Evolutionary conservation across 2,888 invertebrate species (phyloP).

Genomic region (Ophioninae sp.): DNA sequence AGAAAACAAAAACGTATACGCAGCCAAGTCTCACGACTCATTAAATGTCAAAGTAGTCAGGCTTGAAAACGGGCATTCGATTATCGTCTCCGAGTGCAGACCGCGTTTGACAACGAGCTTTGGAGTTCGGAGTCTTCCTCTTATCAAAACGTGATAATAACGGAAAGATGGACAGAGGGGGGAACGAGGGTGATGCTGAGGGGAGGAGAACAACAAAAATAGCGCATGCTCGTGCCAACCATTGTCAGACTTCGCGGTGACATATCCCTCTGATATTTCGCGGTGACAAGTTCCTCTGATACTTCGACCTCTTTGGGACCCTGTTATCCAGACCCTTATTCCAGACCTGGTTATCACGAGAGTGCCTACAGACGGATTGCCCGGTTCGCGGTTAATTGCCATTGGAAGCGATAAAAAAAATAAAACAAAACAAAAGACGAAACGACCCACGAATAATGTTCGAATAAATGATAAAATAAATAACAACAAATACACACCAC

Average conservation of each 20-base stretch:
- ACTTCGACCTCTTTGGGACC: background rate
- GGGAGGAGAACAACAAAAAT: background rate
- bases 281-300: slow-evolving; percentile 8
- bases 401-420: too few relatives aligned
- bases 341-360: slow-evolving; percentile 9
- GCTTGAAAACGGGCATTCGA: slow-evolving; percentile 16
- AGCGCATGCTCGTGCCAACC: background rate
- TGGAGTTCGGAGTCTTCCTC: slow-evolving; percentile 19
- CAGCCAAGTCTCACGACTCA: slow-evolving; percentile 2
- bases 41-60: slow-evolving; percentile 36
- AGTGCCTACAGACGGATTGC: background rate
- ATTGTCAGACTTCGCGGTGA: slow-evolving; percentile 8
- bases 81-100: slow-evolving; percentile 45
- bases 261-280: too few relatives aligned
- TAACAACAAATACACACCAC: too few relatives aligned
- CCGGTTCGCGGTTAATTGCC: background rate
- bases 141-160: slow-evolving; percentile 26
- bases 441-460: too few relatives aligned
- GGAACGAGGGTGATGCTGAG: slow-evolving; percentile 1
- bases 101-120: slow-evolving; percentile 42
- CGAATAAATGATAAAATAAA: too few relatives aligned
- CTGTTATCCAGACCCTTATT: too few relatives aligned
- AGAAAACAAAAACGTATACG: slow-evolving; percentile 13
- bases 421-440: too few relatives aligned
- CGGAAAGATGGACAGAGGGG: background rate